These are phyloP conservation scores for Tauraco hartlaubi DNA, from an alignment of 2,797 vertebrate species.

Conservation along the genomic window DNA sequence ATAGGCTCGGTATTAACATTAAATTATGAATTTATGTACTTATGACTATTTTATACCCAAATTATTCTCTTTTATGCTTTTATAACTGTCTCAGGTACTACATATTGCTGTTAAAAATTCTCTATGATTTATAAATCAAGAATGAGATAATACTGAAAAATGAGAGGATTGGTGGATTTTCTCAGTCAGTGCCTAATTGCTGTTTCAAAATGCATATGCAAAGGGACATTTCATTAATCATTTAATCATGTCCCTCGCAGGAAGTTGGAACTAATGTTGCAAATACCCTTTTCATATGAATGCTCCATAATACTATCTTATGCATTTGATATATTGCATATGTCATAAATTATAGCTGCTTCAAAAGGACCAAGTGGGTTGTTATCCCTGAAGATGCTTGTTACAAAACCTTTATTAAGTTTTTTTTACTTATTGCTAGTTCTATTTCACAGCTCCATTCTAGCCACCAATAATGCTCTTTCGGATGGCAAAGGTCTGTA, in stretches of 20 bases:
- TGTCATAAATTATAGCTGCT: conserved; percentile 99
- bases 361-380: conserved; percentile 92
- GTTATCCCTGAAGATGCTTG: conserved; percentile 94
- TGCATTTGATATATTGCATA: conserved; percentile 99
- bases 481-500: conserved; percentile 84
- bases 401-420: conserved; percentile 93
- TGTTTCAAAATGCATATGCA: conserved; percentile 99
- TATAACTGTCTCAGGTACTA: conserved; percentile 89
- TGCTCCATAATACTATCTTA: conserved; percentile 98
- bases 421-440: conserved; percentile 86
- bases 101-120: conserved; percentile 90
- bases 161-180: conserved; percentile 88
- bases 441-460: conserved; percentile 84
- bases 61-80: conserved; percentile 91
- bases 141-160: conserved; percentile 91
- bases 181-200: conserved; percentile 97
- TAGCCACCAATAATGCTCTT: conserved; percentile 82
- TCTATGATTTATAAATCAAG: conserved; percentile 96
- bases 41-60: conserved; percentile 87
- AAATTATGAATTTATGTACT: conserved; percentile 91
- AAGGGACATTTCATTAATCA: conserved; percentile 99
- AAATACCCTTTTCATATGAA: conserved; percentile 99
- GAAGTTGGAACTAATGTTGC: conserved; percentile 99
- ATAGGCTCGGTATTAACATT: conserved; percentile 87
- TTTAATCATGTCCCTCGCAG: conserved; percentile 99